Evolutionary conservation across 1,140 invertebrate species (phyloP).

Genomic region (Hestina assimilis): DNA sequence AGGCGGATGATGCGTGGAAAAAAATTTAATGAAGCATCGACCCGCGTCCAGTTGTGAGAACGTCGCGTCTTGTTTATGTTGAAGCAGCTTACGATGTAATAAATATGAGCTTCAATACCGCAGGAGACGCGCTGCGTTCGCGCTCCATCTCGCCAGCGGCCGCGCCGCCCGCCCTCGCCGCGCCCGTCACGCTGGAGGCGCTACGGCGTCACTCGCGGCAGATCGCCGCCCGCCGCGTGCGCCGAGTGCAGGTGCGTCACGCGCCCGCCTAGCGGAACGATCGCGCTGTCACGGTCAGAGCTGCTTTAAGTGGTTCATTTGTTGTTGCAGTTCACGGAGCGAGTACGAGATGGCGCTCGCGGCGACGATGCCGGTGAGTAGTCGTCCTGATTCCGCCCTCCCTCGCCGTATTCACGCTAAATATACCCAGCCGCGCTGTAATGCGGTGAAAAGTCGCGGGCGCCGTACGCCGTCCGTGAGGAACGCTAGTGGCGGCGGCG

Average conservation of each 20-base stretch:
- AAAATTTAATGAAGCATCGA: constrained; percentile 11
- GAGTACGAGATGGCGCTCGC: constrained; percentile 54
- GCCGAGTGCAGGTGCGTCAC: constrained; percentile 81
- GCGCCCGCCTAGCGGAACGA: constrained; percentile 1
- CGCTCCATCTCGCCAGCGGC: constrained; percentile 9
- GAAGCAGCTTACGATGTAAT: constrained; percentile 30
- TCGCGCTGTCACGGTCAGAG: neutral
- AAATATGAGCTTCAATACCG: constrained; percentile 40
- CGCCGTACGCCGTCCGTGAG: constrained; percentile 11
- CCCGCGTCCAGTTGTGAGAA: neutral
- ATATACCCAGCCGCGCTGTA: constrained; percentile 39
- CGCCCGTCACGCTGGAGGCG: constrained; percentile 80
- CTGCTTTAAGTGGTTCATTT: constrained; percentile 1
- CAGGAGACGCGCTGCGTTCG: constrained; percentile 16
- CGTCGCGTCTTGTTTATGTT: neutral
- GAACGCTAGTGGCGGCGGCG: constrained; percentile 7
- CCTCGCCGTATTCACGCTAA: constrained; percentile 29
- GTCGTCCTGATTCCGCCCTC: constrained; percentile 13
- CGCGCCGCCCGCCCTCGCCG: constrained; percentile 13
- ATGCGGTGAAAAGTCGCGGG: constrained; percentile 15
- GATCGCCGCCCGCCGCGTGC: constrained; percentile 84
- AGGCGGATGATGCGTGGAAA: constrained; percentile 11
- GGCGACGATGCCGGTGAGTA: constrained; percentile 56
- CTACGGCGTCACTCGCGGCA: constrained; percentile 84
- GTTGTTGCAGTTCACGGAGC: constrained; percentile 66